These are phyloP conservation scores for Phanerotoma sp. DNA, from an alignment of 2,888 invertebrate genomes.

Conservation along the genomic window DNA sequence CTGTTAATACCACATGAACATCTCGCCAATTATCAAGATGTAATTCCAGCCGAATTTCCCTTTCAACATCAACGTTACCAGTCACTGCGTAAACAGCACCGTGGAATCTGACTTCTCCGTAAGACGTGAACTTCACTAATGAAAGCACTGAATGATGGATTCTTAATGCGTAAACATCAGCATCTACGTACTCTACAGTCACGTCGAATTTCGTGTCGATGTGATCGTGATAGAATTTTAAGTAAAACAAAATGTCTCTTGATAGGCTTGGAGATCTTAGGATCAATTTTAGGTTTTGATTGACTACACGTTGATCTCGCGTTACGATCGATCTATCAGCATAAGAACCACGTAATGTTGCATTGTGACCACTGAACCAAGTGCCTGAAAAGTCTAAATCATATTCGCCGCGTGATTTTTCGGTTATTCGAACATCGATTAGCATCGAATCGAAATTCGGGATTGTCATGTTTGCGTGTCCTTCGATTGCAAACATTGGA, in stretches of 20 bases:
- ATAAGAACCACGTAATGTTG: slow-evolving; percentile 71
- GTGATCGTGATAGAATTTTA: slow-evolving; percentile 70
- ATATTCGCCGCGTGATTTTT: slow-evolving; percentile 69
- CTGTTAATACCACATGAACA: slow-evolving; percentile 68
- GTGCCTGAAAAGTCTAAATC: slow-evolving; percentile 71
- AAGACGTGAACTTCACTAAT: slow-evolving; percentile 64
- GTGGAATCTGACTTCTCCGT: slow-evolving; percentile 68
- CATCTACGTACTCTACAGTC: slow-evolving; percentile 66
- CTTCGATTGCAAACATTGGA: slow-evolving; percentile 68
- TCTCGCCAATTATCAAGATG: slow-evolving; percentile 80
- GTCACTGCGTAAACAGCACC: slow-evolving; percentile 70
- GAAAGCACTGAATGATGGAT: slow-evolving; percentile 65
- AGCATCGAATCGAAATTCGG: slow-evolving; percentile 74
- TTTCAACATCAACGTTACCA: slow-evolving; percentile 66
- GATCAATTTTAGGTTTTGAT: slow-evolving; percentile 69
- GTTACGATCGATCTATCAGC: slow-evolving; percentile 66
- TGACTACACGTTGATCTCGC: slow-evolving; percentile 55
- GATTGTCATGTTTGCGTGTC: slow-evolving; percentile 71
- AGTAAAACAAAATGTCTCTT: slow-evolving; percentile 66
- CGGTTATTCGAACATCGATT: slow-evolving; percentile 66
- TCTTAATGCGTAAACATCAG: slow-evolving; percentile 68
- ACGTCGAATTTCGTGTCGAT: slow-evolving; percentile 68
- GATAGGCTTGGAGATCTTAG: slow-evolving; percentile 73
- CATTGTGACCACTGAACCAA: slow-evolving; percentile 79
- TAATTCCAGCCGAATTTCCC: slow-evolving; percentile 69